These are phyloP conservation scores for Nephila pilipes DNA, from an alignment of 1,140 invertebrate genomes.

Conservation along the genomic window DNA sequence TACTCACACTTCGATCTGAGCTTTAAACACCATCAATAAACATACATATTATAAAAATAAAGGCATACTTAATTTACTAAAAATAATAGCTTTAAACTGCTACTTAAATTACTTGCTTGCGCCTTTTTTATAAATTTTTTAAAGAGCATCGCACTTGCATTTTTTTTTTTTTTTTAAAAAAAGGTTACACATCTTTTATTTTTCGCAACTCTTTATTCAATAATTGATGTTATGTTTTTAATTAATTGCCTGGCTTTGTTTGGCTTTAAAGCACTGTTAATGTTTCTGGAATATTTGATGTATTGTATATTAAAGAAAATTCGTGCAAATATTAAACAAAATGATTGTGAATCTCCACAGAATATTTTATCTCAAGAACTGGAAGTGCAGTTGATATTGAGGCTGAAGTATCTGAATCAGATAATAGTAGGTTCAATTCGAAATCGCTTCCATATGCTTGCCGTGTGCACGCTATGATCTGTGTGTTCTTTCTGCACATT, in stretches of 20 bases:
- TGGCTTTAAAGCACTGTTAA: conserved; percentile 35
- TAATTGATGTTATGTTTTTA: conserved; percentile 30
- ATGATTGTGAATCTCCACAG: conserved; percentile 70
- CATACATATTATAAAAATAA: no score
- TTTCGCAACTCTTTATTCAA: neutral
- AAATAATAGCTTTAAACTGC: no score
- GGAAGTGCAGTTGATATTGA: conserved; percentile 74
- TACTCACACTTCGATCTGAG: no score
- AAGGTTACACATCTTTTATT: neutral
- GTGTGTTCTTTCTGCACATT: conserved; percentile 63
- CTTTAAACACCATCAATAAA: no score
- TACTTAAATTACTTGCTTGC: neutral
- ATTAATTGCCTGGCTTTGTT: conserved; percentile 27
- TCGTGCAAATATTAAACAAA: conserved; percentile 34
- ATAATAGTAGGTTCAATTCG: conserved; percentile 74
- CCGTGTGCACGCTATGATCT: conserved; percentile 66
- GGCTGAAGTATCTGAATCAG: conserved; percentile 72
- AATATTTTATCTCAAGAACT: conserved; percentile 76
- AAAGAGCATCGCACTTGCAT: neutral
- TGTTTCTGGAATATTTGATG: conserved; percentile 46
- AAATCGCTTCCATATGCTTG: conserved; percentile 70
- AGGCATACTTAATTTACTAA: no score
- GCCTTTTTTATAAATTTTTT: neutral
- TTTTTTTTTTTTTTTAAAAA: neutral
- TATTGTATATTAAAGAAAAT: conserved; percentile 62